Evolutionary conservation across 2,113 vertebrate species (phyloP), one percentile per base, ranked within the genome.

Genomic region (Equus quagga): DNA sequence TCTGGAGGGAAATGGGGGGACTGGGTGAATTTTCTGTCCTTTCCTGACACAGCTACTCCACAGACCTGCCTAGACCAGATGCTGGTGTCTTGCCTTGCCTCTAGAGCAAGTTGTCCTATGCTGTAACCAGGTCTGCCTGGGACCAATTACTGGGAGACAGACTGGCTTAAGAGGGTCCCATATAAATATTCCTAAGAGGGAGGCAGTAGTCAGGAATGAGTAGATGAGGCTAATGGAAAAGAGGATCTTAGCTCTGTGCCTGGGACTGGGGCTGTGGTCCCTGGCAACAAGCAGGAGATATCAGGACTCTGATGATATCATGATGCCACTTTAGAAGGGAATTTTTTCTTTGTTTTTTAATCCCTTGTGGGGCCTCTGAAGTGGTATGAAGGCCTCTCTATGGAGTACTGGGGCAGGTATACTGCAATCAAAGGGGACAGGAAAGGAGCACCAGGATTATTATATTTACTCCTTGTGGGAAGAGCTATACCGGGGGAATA

Each of bases 341-440:
- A 18, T 49, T 56, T 72, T 76, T 36, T 31, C 4, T 72, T 78
- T 79, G 31, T 58, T 84, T 94, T 89, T 76, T 26, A 95, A 79
- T 54, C n/a, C 44, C n/a, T 56, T 82, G 33, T 26, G 26, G 56
- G 46, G 80, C 51, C 44, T 91, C 73, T 76, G 31, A 89, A 75
- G 70, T 51, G 70, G 51, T 24, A 58, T 21, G 67, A 91, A 78
- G 10, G n/a, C 49, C 60, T 65, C 44, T 69, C 33, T 0, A 17
- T 3, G 11, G 26, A 15, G 7, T 41, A 31, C 75, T 54, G 49
- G 36, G 24, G 23, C 69, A 76, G 67, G 94, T 15, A 89, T 54
- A 60, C 36, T 41, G 36, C 49, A 83, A 10, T 92, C 36, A 73
- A 14, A 90, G 26, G 54, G 24, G 54, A 72, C 0, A 2, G 9